Conservation (phyloP, 2,888 invertebrate genomes). For the Meteorus colon region DNA sequence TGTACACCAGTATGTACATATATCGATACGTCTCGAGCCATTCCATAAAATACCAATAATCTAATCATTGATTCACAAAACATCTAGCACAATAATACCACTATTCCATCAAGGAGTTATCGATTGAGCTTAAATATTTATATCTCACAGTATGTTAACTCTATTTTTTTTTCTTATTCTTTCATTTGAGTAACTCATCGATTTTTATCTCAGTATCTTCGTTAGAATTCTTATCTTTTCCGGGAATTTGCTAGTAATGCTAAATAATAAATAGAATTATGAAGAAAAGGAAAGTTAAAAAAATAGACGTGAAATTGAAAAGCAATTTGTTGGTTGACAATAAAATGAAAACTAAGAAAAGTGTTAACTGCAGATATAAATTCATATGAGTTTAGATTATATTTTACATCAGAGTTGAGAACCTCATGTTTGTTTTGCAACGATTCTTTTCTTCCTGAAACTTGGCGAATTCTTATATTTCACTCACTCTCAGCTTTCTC, state of each 20-base stretch:
- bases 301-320: not conserved
- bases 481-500: not conserved
- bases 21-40: not conserved
- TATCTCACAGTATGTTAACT: not conserved
- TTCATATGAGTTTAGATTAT: not conserved
- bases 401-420: slow-evolving; percentile 34
- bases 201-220: slow-evolving; percentile 29
- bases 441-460: not conserved
- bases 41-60: slow-evolving; percentile 16
- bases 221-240: slow-evolving; percentile 51
- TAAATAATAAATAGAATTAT: slow-evolving; percentile 17
- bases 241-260: slow-evolving; percentile 49
- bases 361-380: not conserved
- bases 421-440: slow-evolving; percentile 12
- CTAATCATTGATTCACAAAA: slow-evolving; percentile 7
- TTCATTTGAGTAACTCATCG: slow-evolving; percentile 25
- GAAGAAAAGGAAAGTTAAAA: not conserved
- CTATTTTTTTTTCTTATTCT: not conserved
- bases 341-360: too few species aligned
- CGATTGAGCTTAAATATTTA: slow-evolving; percentile 7
- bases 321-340: too few species aligned
- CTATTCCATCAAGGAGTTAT: slow-evolving; percentile 1
- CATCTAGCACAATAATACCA: not conserved
- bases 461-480: not conserved
- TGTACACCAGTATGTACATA: not conserved